These are phyloP conservation scores for Fragum fragum DNA, from an alignment of 2,888 invertebrate species.

Conservation along the genomic window DNA sequence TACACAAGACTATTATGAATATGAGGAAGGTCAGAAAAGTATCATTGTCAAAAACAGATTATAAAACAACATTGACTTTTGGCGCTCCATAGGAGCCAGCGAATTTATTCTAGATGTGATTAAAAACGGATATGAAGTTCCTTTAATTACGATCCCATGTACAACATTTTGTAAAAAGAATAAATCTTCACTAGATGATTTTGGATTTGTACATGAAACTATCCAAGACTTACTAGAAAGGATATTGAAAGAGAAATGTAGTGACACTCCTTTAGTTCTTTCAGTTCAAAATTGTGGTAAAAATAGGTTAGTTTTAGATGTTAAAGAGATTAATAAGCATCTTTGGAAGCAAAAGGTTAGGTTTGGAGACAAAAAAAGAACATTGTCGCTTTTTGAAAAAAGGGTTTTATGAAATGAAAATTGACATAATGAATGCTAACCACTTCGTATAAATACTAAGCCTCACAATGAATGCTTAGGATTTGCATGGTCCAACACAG, in stretches of 20 bases:
- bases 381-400: constrained; percentile 31
- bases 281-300: constrained; percentile 34
- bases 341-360: constrained; percentile 38
- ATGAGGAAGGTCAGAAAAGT: constrained; percentile 45
- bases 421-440: constrained; percentile 44
- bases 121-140: constrained; percentile 33
- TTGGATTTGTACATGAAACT: constrained; percentile 38
- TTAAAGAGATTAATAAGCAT: constrained; percentile 29
- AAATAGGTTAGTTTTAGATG: constrained; percentile 26
- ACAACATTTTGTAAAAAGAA: constrained; percentile 27
- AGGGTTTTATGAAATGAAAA: constrained; percentile 35
- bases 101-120: constrained; percentile 41
- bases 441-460: constrained; percentile 45
- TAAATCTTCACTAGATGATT: constrained; percentile 18
- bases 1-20: constrained; percentile 53
- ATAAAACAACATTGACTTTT: constrained; percentile 21
- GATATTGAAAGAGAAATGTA: constrained; percentile 32
- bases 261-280: constrained; percentile 21
- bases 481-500: too few relatives aligned
- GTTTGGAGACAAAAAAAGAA: constrained; percentile 38
- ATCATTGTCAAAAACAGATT: constrained; percentile 49
- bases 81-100: constrained; percentile 37
- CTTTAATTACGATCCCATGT: constrained; percentile 8
- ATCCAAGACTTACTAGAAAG: constrained; percentile 37
- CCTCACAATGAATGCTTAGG: constrained; percentile 33